These are phyloP conservation scores for Myocastor coypus DNA, from an alignment of 2,113 vertebrate genomes.

Conservation along the genomic window DNA sequence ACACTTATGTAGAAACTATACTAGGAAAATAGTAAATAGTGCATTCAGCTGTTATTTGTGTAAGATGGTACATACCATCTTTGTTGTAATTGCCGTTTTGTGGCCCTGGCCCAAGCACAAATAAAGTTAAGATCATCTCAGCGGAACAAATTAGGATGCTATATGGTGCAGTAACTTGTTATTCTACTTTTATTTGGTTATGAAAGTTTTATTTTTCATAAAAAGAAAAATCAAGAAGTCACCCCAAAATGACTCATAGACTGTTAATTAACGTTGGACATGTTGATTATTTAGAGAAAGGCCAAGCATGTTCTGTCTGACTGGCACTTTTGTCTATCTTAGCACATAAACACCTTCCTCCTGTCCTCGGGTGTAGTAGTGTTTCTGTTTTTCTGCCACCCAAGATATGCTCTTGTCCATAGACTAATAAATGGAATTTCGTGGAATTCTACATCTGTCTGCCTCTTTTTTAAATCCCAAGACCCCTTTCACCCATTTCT, in stretches of 20 bases:
- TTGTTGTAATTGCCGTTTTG: too few species aligned
- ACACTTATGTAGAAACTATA: not conserved
- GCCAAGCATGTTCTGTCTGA: not conserved
- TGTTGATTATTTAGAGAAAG: not conserved
- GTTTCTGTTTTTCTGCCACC: not conserved
- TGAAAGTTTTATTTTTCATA: not conserved
- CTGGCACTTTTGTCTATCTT: not conserved
- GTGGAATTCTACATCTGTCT: not conserved
- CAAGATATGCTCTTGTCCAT: not conserved
- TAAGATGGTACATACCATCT: not conserved
- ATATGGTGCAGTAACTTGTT: not conserved
- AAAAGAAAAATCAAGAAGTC: not conserved
- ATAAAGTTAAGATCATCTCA: not conserved
- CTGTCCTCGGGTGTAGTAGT: not conserved
- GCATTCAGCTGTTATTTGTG: not conserved
- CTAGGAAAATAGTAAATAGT: not conserved
- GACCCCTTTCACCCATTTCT: not conserved
- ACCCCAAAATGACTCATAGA: not conserved
- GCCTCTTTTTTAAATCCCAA: not conserved
- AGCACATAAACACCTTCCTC: not conserved
- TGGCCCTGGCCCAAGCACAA: not conserved
- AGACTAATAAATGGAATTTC: not conserved
- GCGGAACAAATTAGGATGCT: not conserved
- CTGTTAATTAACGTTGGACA: not conserved
- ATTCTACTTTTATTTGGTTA: not conserved